Percentiles rank a stretch among this genome's conserved stretches.
Conservation (phyloP, 2,888 invertebrate genomes). For the Rhabditoides inermis region DNA sequence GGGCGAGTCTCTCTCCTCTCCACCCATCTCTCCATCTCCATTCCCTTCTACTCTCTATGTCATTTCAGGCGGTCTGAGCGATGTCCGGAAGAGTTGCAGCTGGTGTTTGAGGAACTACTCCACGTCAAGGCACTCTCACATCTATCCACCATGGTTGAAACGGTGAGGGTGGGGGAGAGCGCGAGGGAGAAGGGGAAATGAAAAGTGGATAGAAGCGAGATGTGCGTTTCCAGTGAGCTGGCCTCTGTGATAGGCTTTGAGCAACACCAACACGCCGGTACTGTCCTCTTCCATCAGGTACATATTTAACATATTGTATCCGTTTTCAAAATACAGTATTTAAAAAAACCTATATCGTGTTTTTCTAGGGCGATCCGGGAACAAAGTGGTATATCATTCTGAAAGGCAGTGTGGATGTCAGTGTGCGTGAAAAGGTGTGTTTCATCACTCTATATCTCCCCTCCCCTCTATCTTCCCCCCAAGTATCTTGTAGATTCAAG, state of each 20-base stretch:
- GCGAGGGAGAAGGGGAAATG: too few species aligned
- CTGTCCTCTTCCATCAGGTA: conserved; percentile 57
- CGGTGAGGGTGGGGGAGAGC: too few species aligned
- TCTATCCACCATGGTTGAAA: conserved; percentile 62
- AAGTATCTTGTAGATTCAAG: too few species aligned
- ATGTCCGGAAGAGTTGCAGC: conserved; percentile 70
- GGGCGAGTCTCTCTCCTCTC: conserved; percentile 60
- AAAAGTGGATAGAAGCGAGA: too few species aligned
- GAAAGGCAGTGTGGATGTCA: conserved; percentile 74
- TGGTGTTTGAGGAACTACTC: conserved; percentile 73
- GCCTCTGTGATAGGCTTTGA: conserved; percentile 73
- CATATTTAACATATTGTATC: too few species aligned
- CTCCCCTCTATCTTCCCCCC: too few species aligned
- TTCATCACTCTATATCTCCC: too few species aligned
- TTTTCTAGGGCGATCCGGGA: conserved; percentile 69
- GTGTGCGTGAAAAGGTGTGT: conserved; percentile 68
- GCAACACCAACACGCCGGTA: conserved; percentile 69
- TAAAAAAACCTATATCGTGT: conserved; percentile 56
- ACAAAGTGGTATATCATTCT: conserved; percentile 76
- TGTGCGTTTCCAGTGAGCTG: too few species aligned
- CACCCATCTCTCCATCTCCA: neutral
- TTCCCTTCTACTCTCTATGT: neutral
- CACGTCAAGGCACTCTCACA: conserved; percentile 74
- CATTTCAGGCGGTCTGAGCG: conserved; percentile 66
- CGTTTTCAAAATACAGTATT: neutral